Percentiles rank a stretch among this genome's conserved stretches.
Conservation (phyloP, 1,140 invertebrate genomes). For the Camponotus floridanus region DNA sequence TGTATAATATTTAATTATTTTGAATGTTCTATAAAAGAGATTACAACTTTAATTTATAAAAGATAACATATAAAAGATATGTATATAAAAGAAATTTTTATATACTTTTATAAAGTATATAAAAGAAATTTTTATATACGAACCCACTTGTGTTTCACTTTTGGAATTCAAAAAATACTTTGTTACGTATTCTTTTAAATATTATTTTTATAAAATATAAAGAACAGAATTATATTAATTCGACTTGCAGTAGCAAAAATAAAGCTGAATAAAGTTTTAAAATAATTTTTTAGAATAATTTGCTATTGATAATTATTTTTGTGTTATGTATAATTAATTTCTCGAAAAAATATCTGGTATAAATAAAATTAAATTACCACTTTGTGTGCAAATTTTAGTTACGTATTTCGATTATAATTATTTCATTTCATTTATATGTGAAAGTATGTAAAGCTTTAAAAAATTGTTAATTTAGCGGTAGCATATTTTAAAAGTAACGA, state of each 20-base stretch:
- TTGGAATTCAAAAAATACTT: neutral
- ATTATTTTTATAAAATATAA: constrained; percentile 10
- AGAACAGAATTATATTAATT: constrained; percentile 34
- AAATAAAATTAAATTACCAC: neutral
- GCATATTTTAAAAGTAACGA: neutral
- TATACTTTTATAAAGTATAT: too few relatives aligned
- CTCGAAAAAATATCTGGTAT: neutral
- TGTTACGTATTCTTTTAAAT: neutral
- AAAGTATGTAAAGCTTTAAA: neutral
- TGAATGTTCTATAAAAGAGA: neutral
- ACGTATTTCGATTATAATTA: constrained; percentile 13
- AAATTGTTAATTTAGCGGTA: neutral
- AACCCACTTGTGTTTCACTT: neutral
- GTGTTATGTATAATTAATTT: constrained; percentile 9
- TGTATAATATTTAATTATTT: neutral
- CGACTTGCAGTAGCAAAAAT: constrained; percentile 18
- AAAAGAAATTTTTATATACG: neutral
- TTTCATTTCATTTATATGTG: neutral
- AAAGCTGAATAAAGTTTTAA: constrained; percentile 8
- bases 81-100: neutral
- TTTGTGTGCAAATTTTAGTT: constrained; percentile 21
- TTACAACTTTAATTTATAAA: neutral
- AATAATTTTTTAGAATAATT: constrained; percentile 35
- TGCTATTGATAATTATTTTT: constrained; percentile 12
- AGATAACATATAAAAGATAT: neutral